phyloP scores from a whole-genome alignment of 92 coral and sea anemone genomes.

The Galaxea fascicularis region DNA sequence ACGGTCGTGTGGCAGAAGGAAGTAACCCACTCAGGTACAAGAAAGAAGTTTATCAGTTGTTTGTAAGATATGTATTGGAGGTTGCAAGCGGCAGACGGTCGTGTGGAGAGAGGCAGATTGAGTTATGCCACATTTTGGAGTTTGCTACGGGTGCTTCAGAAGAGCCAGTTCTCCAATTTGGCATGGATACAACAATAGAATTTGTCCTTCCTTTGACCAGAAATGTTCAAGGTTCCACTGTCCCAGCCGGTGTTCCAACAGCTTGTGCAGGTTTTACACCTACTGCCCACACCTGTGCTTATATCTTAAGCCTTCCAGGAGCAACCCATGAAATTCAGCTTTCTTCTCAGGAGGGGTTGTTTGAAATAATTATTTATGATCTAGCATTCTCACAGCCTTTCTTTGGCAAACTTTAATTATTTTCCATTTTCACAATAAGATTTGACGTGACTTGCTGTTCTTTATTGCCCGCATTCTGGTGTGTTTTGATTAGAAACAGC shows the following conservation, averaged over 20 bases:
- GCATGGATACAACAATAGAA: constrained; percentile 32
- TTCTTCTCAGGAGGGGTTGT: constrained; percentile 63
- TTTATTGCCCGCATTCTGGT: too few species aligned
- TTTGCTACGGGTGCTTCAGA: constrained; percentile 59
- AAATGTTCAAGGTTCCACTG: constrained; percentile 29
- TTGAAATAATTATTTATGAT: constrained; percentile 55
- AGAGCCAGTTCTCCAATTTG: constrained; percentile 40
- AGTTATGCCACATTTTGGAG: constrained; percentile 52
- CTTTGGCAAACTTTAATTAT: constrained; percentile 37
- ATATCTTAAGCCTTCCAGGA: constrained; percentile 59
- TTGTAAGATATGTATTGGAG: constrained; percentile 71
- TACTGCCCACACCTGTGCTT: constrained; percentile 63
- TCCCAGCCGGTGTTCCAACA: constrained; percentile 20
- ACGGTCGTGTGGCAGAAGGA: constrained; percentile 61
- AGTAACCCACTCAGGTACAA: constrained; percentile 51
- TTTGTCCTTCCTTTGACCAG: constrained; percentile 40
- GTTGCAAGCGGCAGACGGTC: constrained; percentile 66
- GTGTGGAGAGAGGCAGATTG: constrained; percentile 53
- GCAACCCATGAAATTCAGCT: constrained; percentile 42
- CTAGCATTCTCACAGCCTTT: constrained; percentile 44
- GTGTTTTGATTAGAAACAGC: constrained; percentile 3
- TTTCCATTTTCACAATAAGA: not conserved
- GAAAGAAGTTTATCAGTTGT: constrained; percentile 65
- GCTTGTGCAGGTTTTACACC: constrained; percentile 60
- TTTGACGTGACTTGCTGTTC: too few species aligned